Evolutionary conservation across 2,113 vertebrate genomes (phyloP).

Genomic region (Cervus canadensis): DNA sequence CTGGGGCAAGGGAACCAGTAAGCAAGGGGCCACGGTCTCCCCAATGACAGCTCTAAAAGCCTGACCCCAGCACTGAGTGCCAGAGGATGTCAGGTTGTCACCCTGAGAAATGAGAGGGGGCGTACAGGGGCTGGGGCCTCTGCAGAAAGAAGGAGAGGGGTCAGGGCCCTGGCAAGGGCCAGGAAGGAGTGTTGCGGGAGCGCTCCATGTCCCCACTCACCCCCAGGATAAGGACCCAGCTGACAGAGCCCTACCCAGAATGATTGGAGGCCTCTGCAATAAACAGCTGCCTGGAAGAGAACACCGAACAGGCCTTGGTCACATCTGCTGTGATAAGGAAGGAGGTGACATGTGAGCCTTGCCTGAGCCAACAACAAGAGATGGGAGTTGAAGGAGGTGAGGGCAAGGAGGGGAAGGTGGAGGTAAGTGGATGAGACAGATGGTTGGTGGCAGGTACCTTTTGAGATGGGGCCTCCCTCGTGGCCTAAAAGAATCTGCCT

Average conservation of each 20-base stretch:
- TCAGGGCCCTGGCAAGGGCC: background rate
- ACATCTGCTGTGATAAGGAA: background rate
- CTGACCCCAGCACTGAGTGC: conserved; percentile 52
- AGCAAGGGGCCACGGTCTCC: conserved; percentile 43
- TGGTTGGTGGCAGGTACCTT: background rate
- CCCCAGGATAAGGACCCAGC: conserved; percentile 1
- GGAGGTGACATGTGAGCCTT: background rate
- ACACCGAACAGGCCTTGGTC: background rate
- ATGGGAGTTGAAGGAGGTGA: background rate
- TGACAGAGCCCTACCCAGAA: conserved; percentile 47
- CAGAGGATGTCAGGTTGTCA: conserved; percentile 57
- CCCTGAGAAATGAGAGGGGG: conserved; percentile 29
- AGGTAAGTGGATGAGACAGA: background rate
- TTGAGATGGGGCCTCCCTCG: background rate
- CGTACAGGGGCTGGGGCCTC: conserved; percentile 7
- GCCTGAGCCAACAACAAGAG: background rate
- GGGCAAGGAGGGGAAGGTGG: background rate
- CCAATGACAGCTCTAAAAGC: conserved; percentile 71
- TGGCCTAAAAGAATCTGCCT: background rate
- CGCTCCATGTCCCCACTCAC: background rate
- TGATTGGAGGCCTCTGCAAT: background rate
- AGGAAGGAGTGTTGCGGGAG: background rate
- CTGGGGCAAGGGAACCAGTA: background rate
- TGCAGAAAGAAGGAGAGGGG: conserved; percentile 33
- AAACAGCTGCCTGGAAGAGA: background rate